phyloP scores from a whole-genome alignment of 1,140 invertebrate genomes.

The Diplogasteroides magnus region DNA sequence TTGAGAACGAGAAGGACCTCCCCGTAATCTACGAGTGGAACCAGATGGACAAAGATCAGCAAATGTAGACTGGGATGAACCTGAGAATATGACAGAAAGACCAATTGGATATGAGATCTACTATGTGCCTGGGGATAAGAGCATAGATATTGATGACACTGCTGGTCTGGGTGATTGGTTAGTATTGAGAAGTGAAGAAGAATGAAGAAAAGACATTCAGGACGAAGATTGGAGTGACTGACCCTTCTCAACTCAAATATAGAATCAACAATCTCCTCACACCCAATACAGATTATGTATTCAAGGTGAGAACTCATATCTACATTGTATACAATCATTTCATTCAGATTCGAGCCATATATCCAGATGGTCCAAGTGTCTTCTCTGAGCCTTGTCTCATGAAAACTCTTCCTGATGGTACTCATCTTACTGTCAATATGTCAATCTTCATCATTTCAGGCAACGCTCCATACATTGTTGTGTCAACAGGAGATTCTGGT shows the following conservation, averaged over 20 bases:
- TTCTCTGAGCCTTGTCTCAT: slow-evolving; percentile 55
- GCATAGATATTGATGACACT: slow-evolving; percentile 51
- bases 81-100: slow-evolving; percentile 37
- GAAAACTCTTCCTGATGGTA: slow-evolving; percentile 52
- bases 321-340: too few relatives aligned
- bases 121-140: slow-evolving; percentile 48
- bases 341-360: slow-evolving; percentile 52
- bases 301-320: too few relatives aligned
- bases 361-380: slow-evolving; percentile 49
- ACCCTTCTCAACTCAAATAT: slow-evolving; percentile 32
- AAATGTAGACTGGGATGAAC: slow-evolving; percentile 45
- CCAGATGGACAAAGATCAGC: slow-evolving; percentile 48
- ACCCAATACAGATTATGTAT: slow-evolving; percentile 54
- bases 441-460: slow-evolving; percentile 33
- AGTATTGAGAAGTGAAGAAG: slow-evolving; percentile 8
- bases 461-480: slow-evolving; percentile 48
- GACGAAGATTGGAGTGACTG: slow-evolving; percentile 40
- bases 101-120: slow-evolving; percentile 53
- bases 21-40: slow-evolving; percentile 46
- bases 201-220: slow-evolving; percentile 24
- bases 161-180: slow-evolving; percentile 43
- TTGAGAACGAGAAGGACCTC: slow-evolving; percentile 47
- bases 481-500: slow-evolving; percentile 52
- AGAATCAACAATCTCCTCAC: slow-evolving; percentile 41
- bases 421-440: slow-evolving; percentile 4